Conservation (phyloP, 2,797 vertebrate genomes). For the Arnoldichthys spilopterus region DNA sequence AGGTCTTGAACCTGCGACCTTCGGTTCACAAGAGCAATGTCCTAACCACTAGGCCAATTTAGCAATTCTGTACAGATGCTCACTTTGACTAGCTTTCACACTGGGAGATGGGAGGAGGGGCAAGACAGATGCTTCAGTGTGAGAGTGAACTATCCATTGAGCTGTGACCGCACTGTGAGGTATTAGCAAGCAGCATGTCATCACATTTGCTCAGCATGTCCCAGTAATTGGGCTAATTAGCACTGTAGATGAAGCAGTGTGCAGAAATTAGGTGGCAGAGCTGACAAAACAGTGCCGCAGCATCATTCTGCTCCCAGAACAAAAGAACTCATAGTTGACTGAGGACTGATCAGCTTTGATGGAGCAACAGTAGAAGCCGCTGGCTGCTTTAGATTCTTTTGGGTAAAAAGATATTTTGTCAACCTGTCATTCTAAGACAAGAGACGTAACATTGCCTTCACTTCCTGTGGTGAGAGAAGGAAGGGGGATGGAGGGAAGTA, state of each 20-base stretch:
- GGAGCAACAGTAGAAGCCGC: neutral
- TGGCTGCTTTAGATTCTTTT: slow-evolving; percentile 16
- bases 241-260: slow-evolving; percentile 45
- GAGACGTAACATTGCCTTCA: neutral
- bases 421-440: neutral
- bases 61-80: no score
- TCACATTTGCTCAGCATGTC: slow-evolving; percentile 6
- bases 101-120: no score
- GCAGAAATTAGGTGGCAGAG: neutral
- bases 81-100: no score
- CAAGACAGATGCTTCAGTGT: neutral
- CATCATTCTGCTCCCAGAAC: neutral
- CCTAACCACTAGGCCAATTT: no score
- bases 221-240: slow-evolving; percentile 12
- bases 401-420: slow-evolving; percentile 5
- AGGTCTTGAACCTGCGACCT: no score
- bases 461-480: neutral
- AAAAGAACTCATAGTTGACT: slow-evolving; percentile 17
- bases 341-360: neutral
- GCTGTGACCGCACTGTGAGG: neutral
- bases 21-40: no score
- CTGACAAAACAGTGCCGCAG: neutral
- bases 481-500: neutral
- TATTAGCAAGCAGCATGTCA: slow-evolving; percentile 16
- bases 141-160: neutral